phyloP scores from a whole-genome alignment of 2,113 vertebrate species.

The Caracal caracal region DNA sequence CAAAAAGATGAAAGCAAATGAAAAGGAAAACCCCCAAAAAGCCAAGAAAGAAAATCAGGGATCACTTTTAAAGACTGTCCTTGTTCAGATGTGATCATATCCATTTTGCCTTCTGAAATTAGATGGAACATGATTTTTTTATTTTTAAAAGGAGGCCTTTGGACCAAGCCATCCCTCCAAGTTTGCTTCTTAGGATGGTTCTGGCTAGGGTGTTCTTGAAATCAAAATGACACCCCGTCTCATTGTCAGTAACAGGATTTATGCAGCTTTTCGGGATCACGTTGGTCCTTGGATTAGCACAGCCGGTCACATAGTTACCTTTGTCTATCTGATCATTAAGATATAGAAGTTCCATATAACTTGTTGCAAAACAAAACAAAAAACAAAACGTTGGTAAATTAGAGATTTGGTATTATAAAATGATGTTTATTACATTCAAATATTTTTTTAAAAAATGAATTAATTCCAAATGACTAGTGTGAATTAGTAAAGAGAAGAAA shows the following conservation, averaged over 20 bases:
- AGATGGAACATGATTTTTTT: not conserved
- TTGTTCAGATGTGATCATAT: not conserved
- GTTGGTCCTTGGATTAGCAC: not conserved
- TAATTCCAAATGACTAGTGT: not conserved
- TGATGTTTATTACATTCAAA: not conserved
- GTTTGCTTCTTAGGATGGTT: not conserved
- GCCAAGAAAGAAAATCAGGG: not conserved
- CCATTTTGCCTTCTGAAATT: not conserved
- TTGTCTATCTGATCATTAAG: not conserved
- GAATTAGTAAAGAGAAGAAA: not conserved
- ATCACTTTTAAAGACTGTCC: not conserved
- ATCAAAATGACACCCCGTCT: not conserved
- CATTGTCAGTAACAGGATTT: not conserved
- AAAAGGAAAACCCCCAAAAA: not conserved
- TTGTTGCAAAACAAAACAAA: not conserved
- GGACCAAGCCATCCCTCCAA: not conserved
- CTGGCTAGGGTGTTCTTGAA: not conserved
- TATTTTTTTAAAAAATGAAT: not conserved
- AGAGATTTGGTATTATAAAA: not conserved
- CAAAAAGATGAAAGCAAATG: not conserved
- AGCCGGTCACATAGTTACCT: not conserved
- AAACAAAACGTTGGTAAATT: not conserved
- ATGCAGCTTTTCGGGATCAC: not conserved
- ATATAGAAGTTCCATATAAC: not conserved
- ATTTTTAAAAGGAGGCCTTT: not conserved